Evolutionary conservation across 1,140 invertebrate genomes (phyloP).

Genomic region (Drosophila nebulosa): DNA sequence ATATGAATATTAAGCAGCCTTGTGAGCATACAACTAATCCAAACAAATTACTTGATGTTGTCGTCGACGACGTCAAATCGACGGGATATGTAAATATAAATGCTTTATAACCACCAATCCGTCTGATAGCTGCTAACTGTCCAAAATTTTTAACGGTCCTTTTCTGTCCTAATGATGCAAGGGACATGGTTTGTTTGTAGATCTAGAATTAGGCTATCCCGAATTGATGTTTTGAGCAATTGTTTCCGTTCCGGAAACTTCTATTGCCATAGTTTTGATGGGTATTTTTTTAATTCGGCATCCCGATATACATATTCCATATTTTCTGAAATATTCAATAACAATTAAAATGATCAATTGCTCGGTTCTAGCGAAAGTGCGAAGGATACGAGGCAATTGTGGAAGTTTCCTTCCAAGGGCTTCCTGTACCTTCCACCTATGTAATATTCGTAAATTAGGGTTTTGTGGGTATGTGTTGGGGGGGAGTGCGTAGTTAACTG

Average conservation of each 20-base stretch:
- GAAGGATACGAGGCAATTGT: no score
- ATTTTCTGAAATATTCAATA: no score
- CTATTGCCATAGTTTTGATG: no score
- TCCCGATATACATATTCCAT: no score
- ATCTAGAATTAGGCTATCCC: no score
- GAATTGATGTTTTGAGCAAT: no score
- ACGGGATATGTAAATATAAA: neutral
- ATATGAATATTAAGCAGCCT: slow-evolving; percentile 60
- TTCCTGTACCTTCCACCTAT: neutral
- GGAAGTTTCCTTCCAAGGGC: neutral
- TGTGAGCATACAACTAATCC: slow-evolving; percentile 52
- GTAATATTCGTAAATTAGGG: slow-evolving; percentile 8
- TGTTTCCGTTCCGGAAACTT: no score
- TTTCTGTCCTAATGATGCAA: neutral
- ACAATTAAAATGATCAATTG: no score
- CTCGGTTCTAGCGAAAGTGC: no score
- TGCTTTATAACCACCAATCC: neutral
- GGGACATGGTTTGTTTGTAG: neutral
- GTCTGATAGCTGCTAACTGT: neutral
- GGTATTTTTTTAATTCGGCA: no score
- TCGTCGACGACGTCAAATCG: slow-evolving; percentile 17
- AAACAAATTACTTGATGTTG: slow-evolving; percentile 57
- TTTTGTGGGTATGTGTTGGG: slow-evolving; percentile 1
- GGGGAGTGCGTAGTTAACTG: slow-evolving; percentile 18
- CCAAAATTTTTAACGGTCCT: neutral